Conservation (phyloP, 53 echinoderm and acorn worm species). For the Paracentrotus lividus region DNA sequence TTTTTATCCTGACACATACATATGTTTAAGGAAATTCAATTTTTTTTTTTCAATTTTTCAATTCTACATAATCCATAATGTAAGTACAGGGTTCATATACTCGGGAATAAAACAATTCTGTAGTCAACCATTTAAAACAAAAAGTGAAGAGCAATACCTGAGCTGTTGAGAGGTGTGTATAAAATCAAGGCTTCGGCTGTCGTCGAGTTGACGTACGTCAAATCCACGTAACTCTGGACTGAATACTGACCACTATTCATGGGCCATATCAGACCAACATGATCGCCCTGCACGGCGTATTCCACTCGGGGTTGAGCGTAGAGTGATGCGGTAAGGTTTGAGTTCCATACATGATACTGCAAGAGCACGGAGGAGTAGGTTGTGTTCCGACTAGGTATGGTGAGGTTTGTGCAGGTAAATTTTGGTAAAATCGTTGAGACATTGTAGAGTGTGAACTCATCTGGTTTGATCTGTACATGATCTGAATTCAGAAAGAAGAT, state of each 20-base stretch:
- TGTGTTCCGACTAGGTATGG: background rate
- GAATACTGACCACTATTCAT: background rate
- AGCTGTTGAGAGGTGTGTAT: constrained; percentile 8
- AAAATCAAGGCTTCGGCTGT: constrained; percentile 42
- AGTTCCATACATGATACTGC: constrained; percentile 63
- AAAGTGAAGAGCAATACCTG: constrained; percentile 16
- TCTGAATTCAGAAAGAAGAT: background rate
- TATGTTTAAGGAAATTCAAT: too few relatives aligned
- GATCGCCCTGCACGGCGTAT: background rate
- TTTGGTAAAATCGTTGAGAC: background rate
- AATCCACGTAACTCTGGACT: background rate
- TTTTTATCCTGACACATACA: too few relatives aligned
- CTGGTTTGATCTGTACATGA: constrained; percentile 4
- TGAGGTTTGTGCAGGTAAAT: constrained; percentile 23
- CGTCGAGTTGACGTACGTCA: background rate
- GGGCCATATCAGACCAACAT: background rate
- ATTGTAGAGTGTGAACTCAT: constrained; percentile 26
- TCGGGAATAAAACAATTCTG: too few relatives aligned
- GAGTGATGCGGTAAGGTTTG: background rate
- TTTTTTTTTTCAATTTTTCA: too few relatives aligned
- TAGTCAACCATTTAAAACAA: too few relatives aligned
- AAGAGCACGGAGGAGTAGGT: constrained; percentile 29
- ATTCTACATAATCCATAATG: too few relatives aligned
- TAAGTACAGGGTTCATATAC: too few relatives aligned
- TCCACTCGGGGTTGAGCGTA: background rate